phyloP scores from a whole-genome alignment of 2,888 invertebrate genomes.

The Arctia plantaginis region DNA sequence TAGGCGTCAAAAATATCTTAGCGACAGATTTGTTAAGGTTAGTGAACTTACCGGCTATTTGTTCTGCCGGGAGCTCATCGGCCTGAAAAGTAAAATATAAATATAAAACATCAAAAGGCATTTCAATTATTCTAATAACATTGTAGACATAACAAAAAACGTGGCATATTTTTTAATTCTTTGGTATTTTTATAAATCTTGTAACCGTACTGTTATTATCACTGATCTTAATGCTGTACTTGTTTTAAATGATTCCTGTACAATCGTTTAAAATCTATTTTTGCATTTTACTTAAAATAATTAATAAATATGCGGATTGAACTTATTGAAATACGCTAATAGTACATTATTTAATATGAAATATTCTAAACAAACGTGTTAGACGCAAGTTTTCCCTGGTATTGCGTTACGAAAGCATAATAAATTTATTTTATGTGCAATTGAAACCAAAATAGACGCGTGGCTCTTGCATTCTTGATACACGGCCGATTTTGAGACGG shows the following conservation, averaged over 20 bases:
- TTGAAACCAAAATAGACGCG: slow-evolving; percentile 77
- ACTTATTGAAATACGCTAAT: slow-evolving; percentile 32
- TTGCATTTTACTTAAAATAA: slow-evolving; percentile 36
- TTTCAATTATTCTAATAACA: slow-evolving; percentile 14
- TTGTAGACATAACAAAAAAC: slow-evolving; percentile 15
- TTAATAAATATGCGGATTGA: slow-evolving; percentile 21
- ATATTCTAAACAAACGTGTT: slow-evolving; percentile 47
- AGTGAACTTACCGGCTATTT: slow-evolving; percentile 92
- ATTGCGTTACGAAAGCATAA: slow-evolving; percentile 64
- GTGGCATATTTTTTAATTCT: slow-evolving; percentile 12
- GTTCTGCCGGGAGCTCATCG: slow-evolving; percentile 96
- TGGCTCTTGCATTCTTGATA: slow-evolving; percentile 57
- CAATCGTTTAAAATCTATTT: slow-evolving; percentile 8
- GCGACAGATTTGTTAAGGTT: slow-evolving; percentile 49
- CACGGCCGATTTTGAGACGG: slow-evolving; percentile 37
- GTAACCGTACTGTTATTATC: neutral
- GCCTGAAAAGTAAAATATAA: slow-evolving; percentile 84
- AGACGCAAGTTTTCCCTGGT: slow-evolving; percentile 58
- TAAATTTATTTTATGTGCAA: slow-evolving; percentile 82
- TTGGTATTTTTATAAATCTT: slow-evolving; percentile 21
- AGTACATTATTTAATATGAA: slow-evolving; percentile 26
- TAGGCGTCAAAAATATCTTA: slow-evolving; percentile 49
- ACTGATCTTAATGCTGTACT: neutral
- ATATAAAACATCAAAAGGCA: slow-evolving; percentile 11
- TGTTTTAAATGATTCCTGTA: neutral